A percentile compares a stretch with the other conserved stretches of the same genome.
These are phyloP conservation scores for Ormyrus nitidulus DNA, from an alignment of 2,888 invertebrate species.

Conservation along the genomic window DNA sequence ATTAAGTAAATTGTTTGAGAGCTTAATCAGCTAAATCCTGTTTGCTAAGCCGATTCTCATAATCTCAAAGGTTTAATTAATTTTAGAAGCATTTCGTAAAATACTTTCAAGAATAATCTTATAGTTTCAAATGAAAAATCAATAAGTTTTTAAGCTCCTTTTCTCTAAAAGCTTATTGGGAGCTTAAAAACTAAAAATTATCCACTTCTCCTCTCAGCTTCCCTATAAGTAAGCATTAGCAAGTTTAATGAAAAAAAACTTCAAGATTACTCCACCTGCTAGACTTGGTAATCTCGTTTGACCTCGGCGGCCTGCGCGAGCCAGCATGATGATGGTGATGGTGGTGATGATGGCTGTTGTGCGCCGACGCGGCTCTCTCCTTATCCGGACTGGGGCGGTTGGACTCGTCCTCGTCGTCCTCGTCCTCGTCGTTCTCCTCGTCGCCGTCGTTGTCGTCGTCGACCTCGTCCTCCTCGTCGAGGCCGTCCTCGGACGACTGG, in stretches of 20 bases:
- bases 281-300: conserved; percentile 69
- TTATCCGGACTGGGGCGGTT: conserved; percentile 61
- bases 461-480: conserved; percentile 65
- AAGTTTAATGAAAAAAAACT: too few species aligned
- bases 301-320: conserved; percentile 64
- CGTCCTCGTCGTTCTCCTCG: conserved; percentile 51
- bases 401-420: conserved; percentile 49
- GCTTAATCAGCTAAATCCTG: conserved; percentile 12
- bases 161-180: too few species aligned
- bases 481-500: conserved; percentile 73
- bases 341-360: conserved; percentile 55
- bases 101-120: neutral
- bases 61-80: neutral
- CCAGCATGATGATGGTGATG: conserved; percentile 63
- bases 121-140: too few species aligned
- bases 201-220: too few species aligned
- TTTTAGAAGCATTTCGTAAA: neutral
- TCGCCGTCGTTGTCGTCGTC: conserved; percentile 55
- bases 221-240: neutral
- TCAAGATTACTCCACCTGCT: conserved; percentile 54
- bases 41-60: conserved; percentile 11
- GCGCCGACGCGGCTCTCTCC: conserved; percentile 59
- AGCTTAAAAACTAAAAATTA: too few species aligned
- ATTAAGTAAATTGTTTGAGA: neutral
- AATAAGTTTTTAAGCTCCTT: too few species aligned